Percentiles rank a stretch among this genome's conserved stretches.
These are phyloP conservation scores for Drosophila burlai DNA, from an alignment of 1,140 invertebrate genomes.

Conservation along the genomic window DNA sequence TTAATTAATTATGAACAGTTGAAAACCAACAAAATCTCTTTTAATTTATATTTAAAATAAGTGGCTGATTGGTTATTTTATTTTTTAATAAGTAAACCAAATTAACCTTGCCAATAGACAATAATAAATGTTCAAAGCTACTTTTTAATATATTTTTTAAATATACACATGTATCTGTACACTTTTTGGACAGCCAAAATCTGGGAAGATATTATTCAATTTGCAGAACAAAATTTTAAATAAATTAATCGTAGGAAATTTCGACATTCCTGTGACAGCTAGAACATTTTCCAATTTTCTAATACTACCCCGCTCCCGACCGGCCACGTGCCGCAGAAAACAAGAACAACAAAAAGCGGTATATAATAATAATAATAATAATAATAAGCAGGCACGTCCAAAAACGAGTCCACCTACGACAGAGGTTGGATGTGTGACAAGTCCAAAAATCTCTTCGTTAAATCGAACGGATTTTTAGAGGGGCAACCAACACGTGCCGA, in stretches of 20 bases:
- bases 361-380: conserved; percentile 18
- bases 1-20: no score
- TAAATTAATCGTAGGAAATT: conserved; percentile 37
- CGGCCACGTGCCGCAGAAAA: conserved; percentile 27
- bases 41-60: not conserved
- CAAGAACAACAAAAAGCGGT: not conserved
- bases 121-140: conserved; percentile 1
- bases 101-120: conserved; percentile 15
- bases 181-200: conserved; percentile 3
- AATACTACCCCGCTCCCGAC: conserved; percentile 6
- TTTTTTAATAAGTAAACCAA: conserved; percentile 13
- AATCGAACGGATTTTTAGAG: conserved; percentile 21
- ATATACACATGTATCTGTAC: conserved; percentile 11
- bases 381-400: conserved; percentile 41
- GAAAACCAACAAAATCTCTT: not conserved
- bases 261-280: conserved; percentile 22
- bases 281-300: conserved; percentile 43
- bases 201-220: conserved; percentile 28
- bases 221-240: conserved; percentile 10
- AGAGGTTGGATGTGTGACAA: conserved; percentile 34
- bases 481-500: conserved; percentile 52
- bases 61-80: not conserved
- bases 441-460: conserved; percentile 35
- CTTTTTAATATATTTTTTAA: conserved; percentile 1
- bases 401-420: conserved; percentile 46